A percentile compares a stretch with the other conserved stretches of the same genome.
These are phyloP conservation scores for Eremobia ochroleuca DNA, from an alignment of 2,888 invertebrate genomes.

Conservation along the genomic window DNA sequence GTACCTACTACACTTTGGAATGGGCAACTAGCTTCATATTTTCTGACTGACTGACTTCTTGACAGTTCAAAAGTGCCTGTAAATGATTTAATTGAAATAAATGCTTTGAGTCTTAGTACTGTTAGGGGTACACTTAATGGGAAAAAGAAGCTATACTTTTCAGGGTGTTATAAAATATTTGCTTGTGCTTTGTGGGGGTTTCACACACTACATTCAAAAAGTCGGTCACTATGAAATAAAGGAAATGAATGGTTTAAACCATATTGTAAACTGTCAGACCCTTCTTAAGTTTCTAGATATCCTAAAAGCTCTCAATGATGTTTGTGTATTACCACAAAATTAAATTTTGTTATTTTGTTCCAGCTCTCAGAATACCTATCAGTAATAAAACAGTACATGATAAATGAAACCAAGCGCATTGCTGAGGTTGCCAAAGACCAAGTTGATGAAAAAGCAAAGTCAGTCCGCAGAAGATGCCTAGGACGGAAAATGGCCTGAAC, in stretches of 20 bases:
- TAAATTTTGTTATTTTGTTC: slow-evolving; percentile 11
- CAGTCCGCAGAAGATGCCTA: slow-evolving; percentile 74
- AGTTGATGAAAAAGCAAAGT: slow-evolving; percentile 79
- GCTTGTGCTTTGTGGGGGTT: too few species aligned
- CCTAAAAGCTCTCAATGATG: background rate
- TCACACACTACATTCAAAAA: background rate
- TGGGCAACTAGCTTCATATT: too few species aligned
- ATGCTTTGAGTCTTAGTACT: too few species aligned
- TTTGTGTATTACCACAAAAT: background rate
- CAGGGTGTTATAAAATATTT: background rate
- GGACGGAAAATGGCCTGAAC: slow-evolving; percentile 64
- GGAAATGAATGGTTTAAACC: background rate
- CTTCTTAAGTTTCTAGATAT: background rate
- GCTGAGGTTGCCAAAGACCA: slow-evolving; percentile 79
- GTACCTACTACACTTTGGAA: too few species aligned
- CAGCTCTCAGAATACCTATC: slow-evolving; percentile 90
- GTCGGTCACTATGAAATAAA: background rate
- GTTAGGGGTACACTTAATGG: too few species aligned
- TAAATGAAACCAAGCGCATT: slow-evolving; percentile 82
- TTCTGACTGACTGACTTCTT: too few species aligned
- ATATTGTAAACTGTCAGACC: too few species aligned
- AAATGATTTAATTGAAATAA: too few species aligned
- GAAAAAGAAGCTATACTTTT: background rate
- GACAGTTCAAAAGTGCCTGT: too few species aligned
- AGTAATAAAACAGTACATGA: slow-evolving; percentile 86